phyloP scores from a whole-genome alignment of 2,113 vertebrate species.

The Cromileptes altivelis region DNA sequence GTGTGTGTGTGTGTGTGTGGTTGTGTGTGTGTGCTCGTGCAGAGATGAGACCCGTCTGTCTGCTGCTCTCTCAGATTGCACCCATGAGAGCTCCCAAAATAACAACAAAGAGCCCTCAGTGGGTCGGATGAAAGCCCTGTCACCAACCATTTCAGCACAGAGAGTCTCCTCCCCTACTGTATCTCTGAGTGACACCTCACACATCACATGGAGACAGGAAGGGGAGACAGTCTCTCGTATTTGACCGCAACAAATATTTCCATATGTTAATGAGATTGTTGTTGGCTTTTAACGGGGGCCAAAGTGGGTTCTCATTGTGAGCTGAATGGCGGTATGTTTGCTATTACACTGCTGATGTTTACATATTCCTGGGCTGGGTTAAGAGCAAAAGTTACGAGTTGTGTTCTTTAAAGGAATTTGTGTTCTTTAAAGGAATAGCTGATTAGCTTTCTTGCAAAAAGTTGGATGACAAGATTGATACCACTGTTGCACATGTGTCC shows the following conservation, averaged over 20 bases:
- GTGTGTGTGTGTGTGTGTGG: constrained; percentile 42
- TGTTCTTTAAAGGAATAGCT: neutral
- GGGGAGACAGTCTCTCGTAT: constrained; percentile 49
- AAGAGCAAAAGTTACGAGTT: neutral
- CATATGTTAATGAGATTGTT: constrained; percentile 57
- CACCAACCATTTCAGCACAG: constrained; percentile 75
- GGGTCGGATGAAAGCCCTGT: constrained; percentile 82
- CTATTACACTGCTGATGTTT: constrained; percentile 1
- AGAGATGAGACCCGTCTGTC: constrained; percentile 74
- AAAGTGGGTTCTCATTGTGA: constrained; percentile 12
- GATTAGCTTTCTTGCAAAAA: neutral
- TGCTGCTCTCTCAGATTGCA: constrained; percentile 77
- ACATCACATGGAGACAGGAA: constrained; percentile 58
- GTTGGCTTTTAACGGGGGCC: constrained; percentile 26
- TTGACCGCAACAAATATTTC: constrained; percentile 70
- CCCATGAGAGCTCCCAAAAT: constrained; percentile 83
- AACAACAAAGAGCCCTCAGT: constrained; percentile 83
- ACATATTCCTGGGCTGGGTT: neutral
- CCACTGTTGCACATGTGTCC: neutral
- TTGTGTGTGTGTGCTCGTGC: constrained; percentile 38
- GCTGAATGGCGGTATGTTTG: neutral
- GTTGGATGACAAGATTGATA: neutral
- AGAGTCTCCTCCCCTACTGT: constrained; percentile 74
- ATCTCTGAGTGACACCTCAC: constrained; percentile 73
- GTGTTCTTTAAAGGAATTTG: neutral